These are phyloP conservation scores for Cottoperca gobio DNA, from an alignment of 2,797 vertebrate genomes.

Conservation along the genomic window DNA sequence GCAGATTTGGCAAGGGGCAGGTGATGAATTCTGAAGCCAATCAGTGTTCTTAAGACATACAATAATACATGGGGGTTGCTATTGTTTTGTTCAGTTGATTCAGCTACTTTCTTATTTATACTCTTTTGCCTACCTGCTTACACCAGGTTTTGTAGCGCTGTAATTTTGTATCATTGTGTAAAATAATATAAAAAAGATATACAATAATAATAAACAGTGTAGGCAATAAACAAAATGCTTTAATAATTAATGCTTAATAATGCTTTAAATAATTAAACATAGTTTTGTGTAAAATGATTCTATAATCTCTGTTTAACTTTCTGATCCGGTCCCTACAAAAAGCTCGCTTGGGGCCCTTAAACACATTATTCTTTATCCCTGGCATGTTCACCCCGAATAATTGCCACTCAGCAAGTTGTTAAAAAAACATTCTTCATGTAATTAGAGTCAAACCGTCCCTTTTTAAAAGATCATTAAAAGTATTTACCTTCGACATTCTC, in stretches of 20 bases:
- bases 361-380: not conserved
- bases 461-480: not conserved
- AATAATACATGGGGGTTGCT: no score
- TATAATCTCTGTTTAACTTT: no score
- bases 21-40: not conserved
- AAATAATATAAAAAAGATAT: not conserved
- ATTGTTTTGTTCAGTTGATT: not conserved
- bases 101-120: not conserved
- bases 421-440: not conserved
- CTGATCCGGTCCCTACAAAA: not conserved
- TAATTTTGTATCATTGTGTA: not conserved
- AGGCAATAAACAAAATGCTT: not conserved
- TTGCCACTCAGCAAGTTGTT: no score
- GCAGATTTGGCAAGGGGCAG: not conserved
- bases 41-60: not conserved
- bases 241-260: no score
- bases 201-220: not conserved
- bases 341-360: not conserved
- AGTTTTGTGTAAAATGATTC: no score
- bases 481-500: slow-evolving; percentile 72
- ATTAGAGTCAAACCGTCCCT: not conserved
- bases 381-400: not conserved
- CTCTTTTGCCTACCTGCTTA: not conserved
- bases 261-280: not conserved
- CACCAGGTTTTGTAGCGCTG: not conserved